A percentile compares a stretch with the other conserved stretches of the same genome.
Conservation (phyloP, 2,888 invertebrate species). For the Caenorhabditis sp. region DNA sequence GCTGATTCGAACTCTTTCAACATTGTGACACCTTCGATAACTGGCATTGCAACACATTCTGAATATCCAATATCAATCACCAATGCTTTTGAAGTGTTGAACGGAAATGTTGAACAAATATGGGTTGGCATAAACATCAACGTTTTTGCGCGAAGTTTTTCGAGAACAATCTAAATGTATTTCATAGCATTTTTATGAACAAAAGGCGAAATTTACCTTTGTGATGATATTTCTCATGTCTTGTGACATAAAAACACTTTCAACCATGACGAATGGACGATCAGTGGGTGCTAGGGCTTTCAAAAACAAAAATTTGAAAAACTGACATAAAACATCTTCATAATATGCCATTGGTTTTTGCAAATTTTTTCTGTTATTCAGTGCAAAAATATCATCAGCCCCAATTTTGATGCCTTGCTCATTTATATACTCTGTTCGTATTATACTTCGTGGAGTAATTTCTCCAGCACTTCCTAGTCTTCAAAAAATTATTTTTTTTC, state of each 20-base stretch:
- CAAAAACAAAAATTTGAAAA: slow-evolving; percentile 46
- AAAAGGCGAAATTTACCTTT: slow-evolving; percentile 20
- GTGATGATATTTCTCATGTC: slow-evolving; percentile 84
- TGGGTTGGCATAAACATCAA: slow-evolving; percentile 85
- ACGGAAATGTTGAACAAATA: slow-evolving; percentile 82
- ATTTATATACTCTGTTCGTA: slow-evolving; percentile 45
- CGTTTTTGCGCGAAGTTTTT: slow-evolving; percentile 74
- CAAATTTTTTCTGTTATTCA: slow-evolving; percentile 25
- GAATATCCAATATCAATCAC: slow-evolving; percentile 87
- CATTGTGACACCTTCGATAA: slow-evolving; percentile 85
- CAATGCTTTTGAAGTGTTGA: slow-evolving; percentile 83
- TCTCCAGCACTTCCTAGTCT: slow-evolving; percentile 65
- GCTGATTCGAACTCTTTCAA: slow-evolving; percentile 83
- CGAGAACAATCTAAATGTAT: slow-evolving; percentile 20
- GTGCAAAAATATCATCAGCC: slow-evolving; percentile 26
- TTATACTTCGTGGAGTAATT: slow-evolving; percentile 49
- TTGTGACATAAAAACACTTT: slow-evolving; percentile 85
- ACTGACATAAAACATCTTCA: neutral
- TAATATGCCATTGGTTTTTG: neutral
- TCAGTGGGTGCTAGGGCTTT: slow-evolving; percentile 91
- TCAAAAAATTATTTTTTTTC: neutral
- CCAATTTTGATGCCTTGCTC: slow-evolving; percentile 18
- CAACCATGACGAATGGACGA: slow-evolving; percentile 87
- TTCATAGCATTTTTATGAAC: neutral
- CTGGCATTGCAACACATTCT: slow-evolving; percentile 77